Conservation (phyloP, 2,888 invertebrate genomes). For the Ditylenchus weischeri region DNA sequence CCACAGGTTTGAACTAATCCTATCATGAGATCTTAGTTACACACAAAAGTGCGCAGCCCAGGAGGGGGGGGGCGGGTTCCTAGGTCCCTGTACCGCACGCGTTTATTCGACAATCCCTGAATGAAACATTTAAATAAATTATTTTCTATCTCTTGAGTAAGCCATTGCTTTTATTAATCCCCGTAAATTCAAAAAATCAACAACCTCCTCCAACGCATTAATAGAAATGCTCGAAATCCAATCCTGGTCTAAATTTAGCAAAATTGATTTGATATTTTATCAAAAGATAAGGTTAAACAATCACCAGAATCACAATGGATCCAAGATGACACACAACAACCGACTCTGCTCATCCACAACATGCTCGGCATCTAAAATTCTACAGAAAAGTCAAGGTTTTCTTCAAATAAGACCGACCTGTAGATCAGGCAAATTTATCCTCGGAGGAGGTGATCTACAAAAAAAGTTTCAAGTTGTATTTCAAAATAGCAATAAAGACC, state of each 20-base stretch:
- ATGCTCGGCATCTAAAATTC: constrained; percentile 39
- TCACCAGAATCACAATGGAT: constrained; percentile 63
- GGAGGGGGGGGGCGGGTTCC: too few species aligned
- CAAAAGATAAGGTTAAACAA: too few species aligned
- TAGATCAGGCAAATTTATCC: constrained; percentile 43
- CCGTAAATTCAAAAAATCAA: too few species aligned
- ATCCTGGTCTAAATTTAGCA: not conserved
- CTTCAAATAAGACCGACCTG: not conserved
- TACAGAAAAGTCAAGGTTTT: not conserved
- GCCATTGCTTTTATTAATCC: too few species aligned
- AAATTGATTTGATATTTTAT: too few species aligned
- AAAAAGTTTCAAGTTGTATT: not conserved
- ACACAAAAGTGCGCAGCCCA: too few species aligned
- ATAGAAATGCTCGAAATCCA: not conserved
- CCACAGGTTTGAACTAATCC: too few species aligned
- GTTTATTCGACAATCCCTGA: too few species aligned
- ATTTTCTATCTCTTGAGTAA: too few species aligned
- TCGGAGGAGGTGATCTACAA: constrained; percentile 29
- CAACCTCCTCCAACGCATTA: not conserved
- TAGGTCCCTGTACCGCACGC: too few species aligned
- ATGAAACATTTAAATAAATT: too few species aligned
- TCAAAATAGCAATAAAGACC: constrained; percentile 7
- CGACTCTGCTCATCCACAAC: constrained; percentile 79
- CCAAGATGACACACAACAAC: constrained; percentile 74
- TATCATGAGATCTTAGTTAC: too few species aligned